phyloP scores from a whole-genome alignment of 2,888 invertebrate species.

The Orthosia gracilis region DNA sequence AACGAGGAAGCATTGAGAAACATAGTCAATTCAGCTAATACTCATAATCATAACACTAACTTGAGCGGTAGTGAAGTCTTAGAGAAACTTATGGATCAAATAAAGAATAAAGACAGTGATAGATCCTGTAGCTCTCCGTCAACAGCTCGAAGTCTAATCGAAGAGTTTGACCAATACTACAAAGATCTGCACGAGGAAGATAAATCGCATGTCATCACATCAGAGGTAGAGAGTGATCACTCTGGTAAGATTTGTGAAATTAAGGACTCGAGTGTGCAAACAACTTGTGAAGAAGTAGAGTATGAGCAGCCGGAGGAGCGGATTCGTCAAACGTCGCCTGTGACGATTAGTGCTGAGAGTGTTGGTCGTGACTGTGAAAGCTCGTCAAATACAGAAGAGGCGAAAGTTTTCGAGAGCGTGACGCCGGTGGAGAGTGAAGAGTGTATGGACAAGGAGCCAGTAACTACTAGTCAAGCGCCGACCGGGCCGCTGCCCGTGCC shows the following conservation, averaged over 20 bases:
- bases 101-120: conserved; percentile 79
- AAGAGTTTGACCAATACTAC: conserved; percentile 87
- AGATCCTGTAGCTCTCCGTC: conserved; percentile 79
- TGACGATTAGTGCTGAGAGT: conserved; percentile 40
- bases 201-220: conserved; percentile 58
- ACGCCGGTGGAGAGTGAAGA: conserved; percentile 15
- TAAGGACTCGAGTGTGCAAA: conserved; percentile 62
- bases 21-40: conserved; percentile 81
- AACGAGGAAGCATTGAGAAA: conserved; percentile 85
- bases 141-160: conserved; percentile 86
- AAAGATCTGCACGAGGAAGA: conserved; percentile 78
- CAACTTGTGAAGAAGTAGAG: conserved; percentile 1
- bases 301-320: conserved; percentile 38
- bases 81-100: conserved; percentile 81
- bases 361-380: conserved; percentile 5
- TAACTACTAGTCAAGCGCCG: conserved; percentile 61
- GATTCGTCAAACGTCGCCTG: conserved; percentile 45
- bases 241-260: conserved; percentile 59
- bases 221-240: conserved; percentile 58
- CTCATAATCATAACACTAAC: conserved; percentile 67
- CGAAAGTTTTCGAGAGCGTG: conserved; percentile 45
- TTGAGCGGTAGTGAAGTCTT: conserved; percentile 74
- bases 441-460: conserved; percentile 40
- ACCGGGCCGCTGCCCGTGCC: conserved; percentile 83
- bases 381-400: conserved; percentile 12